Evolutionary conservation across 1,140 invertebrate genomes (phyloP), one percentile per base, ranked within the genome.

Genomic region (Meloidogyne floridensis): DNA sequence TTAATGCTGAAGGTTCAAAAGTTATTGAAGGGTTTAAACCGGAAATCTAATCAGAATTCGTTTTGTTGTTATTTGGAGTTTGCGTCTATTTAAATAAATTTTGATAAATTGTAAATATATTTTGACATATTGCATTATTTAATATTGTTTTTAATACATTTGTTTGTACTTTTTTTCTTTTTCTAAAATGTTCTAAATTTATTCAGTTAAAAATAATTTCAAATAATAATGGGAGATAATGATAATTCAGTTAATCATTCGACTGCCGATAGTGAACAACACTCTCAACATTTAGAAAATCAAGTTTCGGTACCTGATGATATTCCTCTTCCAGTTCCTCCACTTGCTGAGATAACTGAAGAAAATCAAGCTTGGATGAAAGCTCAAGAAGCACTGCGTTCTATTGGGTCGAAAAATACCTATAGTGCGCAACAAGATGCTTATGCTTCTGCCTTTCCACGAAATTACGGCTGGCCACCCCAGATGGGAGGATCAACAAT

Each of bases 1-100:
- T 98, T 73, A 94, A 94, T 86, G 94, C 94, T 87, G 92, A 96
- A 91, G 97, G 96, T 2, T 32, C 81, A 3, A 54, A 20, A 51
- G 18, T 72, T n/a, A 54, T 74, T 51, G 72, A 74, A 7, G 72
- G 72, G 18, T n/a, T 65, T n/a, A 65, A 65, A 65, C n/a, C 59
- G 6, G 59, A 65, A n/a, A 7, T n/a, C 4, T 65, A 65, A 65
- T 5, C 10, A 15, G 6, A 65, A 65, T 65, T n/a, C 4, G 7
- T 65, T 65, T 65, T 5, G n/a, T 65, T 15, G 5, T 59, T 59
- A 59, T 59, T 59, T 65, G 7, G 10, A 11, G 13, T 65, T 65
- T 65, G 15, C 5, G 4, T 65, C 7, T 65, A 65, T n/a, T 18
- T 15, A 65, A n/a, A 15, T 47, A 47, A 47, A 47, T 47, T 47